Evolutionary conservation across 2,888 invertebrate species (phyloP).

Genomic region (Ethmia dodecea): DNA sequence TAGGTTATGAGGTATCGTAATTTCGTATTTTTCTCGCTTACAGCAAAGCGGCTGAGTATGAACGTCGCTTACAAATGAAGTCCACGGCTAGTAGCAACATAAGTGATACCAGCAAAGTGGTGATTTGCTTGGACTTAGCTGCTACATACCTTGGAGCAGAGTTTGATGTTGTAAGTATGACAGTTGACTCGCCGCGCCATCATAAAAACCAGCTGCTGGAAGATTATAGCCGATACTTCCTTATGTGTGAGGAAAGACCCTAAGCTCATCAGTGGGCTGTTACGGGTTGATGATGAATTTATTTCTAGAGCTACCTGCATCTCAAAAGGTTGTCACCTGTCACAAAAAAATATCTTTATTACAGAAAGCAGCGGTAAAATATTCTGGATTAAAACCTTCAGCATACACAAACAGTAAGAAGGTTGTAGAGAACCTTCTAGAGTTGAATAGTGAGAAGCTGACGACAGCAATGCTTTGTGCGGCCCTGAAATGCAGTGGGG

Average conservation of each 20-base stretch:
- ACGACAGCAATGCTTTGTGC: conserved; percentile 77
- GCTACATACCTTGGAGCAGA: conserved; percentile 62
- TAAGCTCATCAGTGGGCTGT: no score
- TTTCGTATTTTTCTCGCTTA: no score
- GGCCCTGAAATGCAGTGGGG: conserved; percentile 67
- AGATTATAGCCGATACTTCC: no score
- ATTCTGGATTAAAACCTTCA: conserved; percentile 75
- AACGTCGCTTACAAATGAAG: conserved; percentile 67
- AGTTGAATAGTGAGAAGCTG: conserved; percentile 69
- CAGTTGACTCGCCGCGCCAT: no score
- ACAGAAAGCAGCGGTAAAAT: conserved; percentile 77
- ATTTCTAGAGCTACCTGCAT: no score
- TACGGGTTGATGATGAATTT: no score
- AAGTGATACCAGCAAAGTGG: conserved; percentile 77
- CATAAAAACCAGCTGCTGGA: no score
- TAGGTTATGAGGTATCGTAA: no score
- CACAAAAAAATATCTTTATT: conserved; percentile 16
- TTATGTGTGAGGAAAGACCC: no score
- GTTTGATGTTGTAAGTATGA: conserved; percentile 73
- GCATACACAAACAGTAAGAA: conserved; percentile 75
- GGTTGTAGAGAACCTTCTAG: conserved; percentile 78
- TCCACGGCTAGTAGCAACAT: conserved; percentile 56
- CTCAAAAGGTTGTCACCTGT: no score
- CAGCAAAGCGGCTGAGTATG: conserved; percentile 76
- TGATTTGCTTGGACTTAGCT: conserved; percentile 80